Percentiles rank a stretch among this genome's conserved stretches.
These are phyloP conservation scores for Danio aesculapii DNA, from an alignment of 2,797 vertebrate genomes.

Conservation along the genomic window DNA sequence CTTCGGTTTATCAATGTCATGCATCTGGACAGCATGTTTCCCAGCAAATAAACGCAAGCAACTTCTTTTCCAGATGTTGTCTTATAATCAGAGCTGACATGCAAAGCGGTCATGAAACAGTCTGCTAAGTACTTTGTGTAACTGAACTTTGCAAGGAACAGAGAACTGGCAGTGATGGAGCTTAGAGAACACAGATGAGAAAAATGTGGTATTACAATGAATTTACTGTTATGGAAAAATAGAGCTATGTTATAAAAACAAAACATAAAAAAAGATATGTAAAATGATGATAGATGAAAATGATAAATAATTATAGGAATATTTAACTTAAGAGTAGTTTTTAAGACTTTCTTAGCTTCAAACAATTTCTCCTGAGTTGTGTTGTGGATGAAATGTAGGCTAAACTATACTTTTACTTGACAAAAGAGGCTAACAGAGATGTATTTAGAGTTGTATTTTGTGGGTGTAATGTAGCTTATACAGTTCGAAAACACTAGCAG, in stretches of 20 bases:
- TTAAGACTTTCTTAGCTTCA: too few species aligned
- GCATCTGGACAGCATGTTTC: slow-evolving; percentile 21
- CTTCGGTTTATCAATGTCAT: neutral
- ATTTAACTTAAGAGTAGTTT: neutral
- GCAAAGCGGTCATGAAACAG: neutral
- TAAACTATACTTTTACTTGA: too few species aligned
- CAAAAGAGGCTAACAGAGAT: too few species aligned
- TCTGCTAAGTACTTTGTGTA: neutral
- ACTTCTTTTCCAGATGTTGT: neutral
- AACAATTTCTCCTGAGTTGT: too few species aligned
- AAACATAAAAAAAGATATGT: too few species aligned
- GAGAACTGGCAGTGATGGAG: neutral
- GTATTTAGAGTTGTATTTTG: too few species aligned
- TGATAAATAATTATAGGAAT: neutral
- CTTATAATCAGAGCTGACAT: neutral
- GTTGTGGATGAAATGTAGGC: too few species aligned
- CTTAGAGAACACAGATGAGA: neutral
- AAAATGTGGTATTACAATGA: neutral
- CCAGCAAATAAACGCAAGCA: slow-evolving; percentile 7
- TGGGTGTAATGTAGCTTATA: too few species aligned
- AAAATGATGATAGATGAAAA: too few species aligned
- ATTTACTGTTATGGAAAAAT: neutral
- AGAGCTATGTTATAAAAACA: too few species aligned
- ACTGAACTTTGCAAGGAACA: neutral
- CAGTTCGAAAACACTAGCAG: too few species aligned